phyloP scores from a whole-genome alignment of 2,888 invertebrate species.

The Drosophila mayaguana region DNA sequence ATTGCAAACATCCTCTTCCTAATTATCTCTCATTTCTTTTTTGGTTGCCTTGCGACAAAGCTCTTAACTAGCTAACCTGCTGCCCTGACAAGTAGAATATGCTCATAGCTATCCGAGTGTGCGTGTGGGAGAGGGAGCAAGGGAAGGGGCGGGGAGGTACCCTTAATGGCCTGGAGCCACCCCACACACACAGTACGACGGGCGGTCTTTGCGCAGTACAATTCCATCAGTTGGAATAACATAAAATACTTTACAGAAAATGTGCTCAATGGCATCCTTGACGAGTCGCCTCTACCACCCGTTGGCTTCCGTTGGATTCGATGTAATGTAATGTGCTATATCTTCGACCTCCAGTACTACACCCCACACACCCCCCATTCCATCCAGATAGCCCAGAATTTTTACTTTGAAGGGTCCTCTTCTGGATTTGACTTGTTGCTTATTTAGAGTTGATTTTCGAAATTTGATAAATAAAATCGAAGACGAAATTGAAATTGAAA shows the following conservation, averaged over 20 bases:
- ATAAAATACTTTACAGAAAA: constrained; percentile 56
- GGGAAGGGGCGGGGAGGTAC: not conserved
- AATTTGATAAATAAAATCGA: constrained; percentile 10
- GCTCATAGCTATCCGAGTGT: constrained; percentile 17
- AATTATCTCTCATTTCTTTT: constrained; percentile 27
- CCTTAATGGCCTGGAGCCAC: constrained; percentile 8
- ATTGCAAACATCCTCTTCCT: not conserved
- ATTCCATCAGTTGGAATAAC: constrained; percentile 51
- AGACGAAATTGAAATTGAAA: not conserved
- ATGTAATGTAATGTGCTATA: constrained; percentile 29
- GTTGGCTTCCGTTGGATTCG: constrained; percentile 36
- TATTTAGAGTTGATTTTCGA: constrained; percentile 15
- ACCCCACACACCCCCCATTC: not conserved
- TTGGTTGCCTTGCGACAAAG: constrained; percentile 34
- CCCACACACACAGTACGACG: constrained; percentile 13
- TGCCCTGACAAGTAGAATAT: constrained; percentile 48
- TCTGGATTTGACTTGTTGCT: constrained; percentile 64
- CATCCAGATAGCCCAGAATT: not conserved
- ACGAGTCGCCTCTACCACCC: constrained; percentile 38
- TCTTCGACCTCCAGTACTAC: not conserved
- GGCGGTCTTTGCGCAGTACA: constrained; percentile 36
- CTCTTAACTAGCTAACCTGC: constrained; percentile 37
- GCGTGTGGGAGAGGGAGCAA: not conserved
- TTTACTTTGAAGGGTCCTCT: constrained; percentile 36
- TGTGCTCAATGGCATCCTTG: constrained; percentile 58